Conservation (phyloP, 1,140 invertebrate genomes). For the Ceratosolen fusciceps region DNA sequence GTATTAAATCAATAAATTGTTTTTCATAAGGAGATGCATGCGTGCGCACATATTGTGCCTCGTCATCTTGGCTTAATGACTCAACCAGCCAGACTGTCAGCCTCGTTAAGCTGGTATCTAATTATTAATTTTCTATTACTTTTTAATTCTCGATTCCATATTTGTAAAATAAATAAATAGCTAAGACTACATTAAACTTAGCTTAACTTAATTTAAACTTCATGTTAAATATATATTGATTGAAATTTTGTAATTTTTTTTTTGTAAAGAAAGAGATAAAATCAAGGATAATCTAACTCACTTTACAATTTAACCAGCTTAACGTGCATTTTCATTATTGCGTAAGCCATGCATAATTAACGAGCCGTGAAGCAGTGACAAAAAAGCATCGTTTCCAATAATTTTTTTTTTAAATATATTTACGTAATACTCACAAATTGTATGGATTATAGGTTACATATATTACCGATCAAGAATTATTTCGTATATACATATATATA, state of each 20-base stretch:
- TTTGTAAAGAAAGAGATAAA: too few relatives aligned
- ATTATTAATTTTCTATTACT: too few relatives aligned
- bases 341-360: constrained; percentile 15
- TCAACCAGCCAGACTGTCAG: too few relatives aligned
- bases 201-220: too few relatives aligned
- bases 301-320: constrained; percentile 5
- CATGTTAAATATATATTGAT: too few relatives aligned
- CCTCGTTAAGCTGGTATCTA: too few relatives aligned
- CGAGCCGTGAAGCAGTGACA: neutral
- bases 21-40: constrained; percentile 9
- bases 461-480: neutral
- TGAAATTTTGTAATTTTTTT: too few relatives aligned
- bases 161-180: too few relatives aligned
- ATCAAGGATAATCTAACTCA: neutral
- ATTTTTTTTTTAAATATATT: neutral
- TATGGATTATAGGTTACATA: neutral
- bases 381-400: neutral
- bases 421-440: neutral
- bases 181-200: too few relatives aligned
- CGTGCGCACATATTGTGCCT: neutral
- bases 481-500: neutral
- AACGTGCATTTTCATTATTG: neutral
- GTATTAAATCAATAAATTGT: neutral
- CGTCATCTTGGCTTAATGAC: too few relatives aligned
- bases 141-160: too few relatives aligned